These are phyloP conservation scores for Thomomys bottae DNA, from an alignment of 2,113 vertebrate genomes.

Conservation along the genomic window DNA sequence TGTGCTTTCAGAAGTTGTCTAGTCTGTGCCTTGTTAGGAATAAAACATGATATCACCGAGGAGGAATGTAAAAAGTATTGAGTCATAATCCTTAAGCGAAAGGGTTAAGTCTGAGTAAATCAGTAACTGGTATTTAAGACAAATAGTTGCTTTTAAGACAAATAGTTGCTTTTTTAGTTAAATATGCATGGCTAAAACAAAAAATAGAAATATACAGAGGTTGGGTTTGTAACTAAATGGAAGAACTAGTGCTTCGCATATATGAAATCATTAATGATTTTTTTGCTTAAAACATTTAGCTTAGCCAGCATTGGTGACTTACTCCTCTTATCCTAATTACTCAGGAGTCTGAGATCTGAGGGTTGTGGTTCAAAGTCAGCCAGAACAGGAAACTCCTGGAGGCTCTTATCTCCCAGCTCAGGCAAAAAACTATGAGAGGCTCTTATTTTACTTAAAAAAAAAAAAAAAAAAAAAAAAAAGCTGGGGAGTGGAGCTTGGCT, in stretches of 20 bases:
- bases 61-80: conserved; percentile 33
- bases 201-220: background rate
- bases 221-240: background rate
- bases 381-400: too few relatives aligned
- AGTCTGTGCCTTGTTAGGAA: background rate
- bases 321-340: too few relatives aligned
- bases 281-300: background rate
- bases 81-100: conserved; percentile 13
- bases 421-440: too few relatives aligned
- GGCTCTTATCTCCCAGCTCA: too few relatives aligned
- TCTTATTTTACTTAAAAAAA: too few relatives aligned
- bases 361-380: too few relatives aligned
- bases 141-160: too few relatives aligned
- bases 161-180: conserved; percentile 14
- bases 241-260: background rate
- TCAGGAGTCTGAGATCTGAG: too few relatives aligned
- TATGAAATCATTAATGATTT: background rate
- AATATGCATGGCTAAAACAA: background rate
- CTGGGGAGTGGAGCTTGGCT: too few relatives aligned
- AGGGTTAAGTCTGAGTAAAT: conserved; percentile 14
- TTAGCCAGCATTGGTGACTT: too few relatives aligned
- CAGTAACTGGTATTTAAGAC: conserved; percentile 23
- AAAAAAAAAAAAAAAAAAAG: too few relatives aligned
- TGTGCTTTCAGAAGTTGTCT: conserved; percentile 53
- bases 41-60: background rate